These are phyloP conservation scores for Scaptomyza hsui DNA, from an alignment of 1,140 invertebrate species.

Conservation along the genomic window DNA sequence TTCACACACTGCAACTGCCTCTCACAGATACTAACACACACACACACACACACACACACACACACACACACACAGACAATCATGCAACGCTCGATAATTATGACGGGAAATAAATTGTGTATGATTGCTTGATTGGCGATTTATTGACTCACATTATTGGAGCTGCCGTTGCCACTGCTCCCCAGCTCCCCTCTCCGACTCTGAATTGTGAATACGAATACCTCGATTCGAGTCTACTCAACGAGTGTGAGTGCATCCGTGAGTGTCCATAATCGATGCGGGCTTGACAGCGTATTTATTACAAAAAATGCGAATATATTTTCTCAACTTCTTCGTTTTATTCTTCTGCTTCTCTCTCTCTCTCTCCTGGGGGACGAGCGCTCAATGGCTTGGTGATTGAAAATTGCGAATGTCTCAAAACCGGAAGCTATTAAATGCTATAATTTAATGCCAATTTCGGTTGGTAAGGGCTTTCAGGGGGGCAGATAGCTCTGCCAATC, in stretches of 20 bases:
- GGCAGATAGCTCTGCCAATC: not conserved
- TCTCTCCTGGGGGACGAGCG: not conserved
- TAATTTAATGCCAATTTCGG: constrained; percentile 29
- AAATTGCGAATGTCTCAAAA: constrained; percentile 54
- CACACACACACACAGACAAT: constrained; percentile 18
- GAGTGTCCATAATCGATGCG: constrained; percentile 78
- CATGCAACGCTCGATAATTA: constrained; percentile 70
- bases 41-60: constrained; percentile 13
- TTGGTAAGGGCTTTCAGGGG: not conserved
- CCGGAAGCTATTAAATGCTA: constrained; percentile 70
- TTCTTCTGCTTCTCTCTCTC: constrained; percentile 9
- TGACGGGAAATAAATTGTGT: constrained; percentile 83
- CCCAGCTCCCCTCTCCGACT: constrained; percentile 14
- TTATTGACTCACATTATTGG: constrained; percentile 83
- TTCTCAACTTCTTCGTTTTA: constrained; percentile 17
- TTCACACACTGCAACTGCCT: constrained; percentile 64
- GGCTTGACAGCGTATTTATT: constrained; percentile 79
- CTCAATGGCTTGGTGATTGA: constrained; percentile 62
- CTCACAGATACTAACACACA: constrained; percentile 16
- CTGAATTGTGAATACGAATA: constrained; percentile 19
- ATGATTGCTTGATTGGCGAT: constrained; percentile 83
- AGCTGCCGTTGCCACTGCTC: constrained; percentile 61
- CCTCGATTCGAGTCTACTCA: not conserved
- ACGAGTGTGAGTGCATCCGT: constrained; percentile 65
- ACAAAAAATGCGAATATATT: constrained; percentile 70